Conservation (phyloP, 2,113 vertebrate species). For the Ursus arctos region DNA sequence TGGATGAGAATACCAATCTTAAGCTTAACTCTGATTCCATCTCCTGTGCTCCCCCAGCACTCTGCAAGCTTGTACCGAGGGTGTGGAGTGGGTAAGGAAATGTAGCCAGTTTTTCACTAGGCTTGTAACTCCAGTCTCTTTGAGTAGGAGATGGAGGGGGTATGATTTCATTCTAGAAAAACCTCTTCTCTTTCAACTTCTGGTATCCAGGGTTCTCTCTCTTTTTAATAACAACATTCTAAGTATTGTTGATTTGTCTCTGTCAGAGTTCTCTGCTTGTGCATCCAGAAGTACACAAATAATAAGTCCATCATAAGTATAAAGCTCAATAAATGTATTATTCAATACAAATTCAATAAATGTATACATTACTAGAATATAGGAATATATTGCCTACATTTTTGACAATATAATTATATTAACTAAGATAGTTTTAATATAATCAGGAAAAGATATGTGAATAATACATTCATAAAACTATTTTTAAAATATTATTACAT, state of each 20-base stretch:
- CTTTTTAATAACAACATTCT: not conserved
- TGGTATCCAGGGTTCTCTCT: not conserved
- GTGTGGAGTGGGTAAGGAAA: not conserved
- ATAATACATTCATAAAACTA: not conserved
- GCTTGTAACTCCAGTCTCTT: not conserved
- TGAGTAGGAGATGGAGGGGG: not conserved
- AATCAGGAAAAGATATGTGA: not conserved
- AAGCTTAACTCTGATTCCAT: not conserved
- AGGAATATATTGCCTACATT: not conserved
- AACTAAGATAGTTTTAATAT: not conserved
- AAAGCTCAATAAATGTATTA: not conserved
- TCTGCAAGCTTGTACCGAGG: rapidly evolving
- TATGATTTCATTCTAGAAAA: not conserved
- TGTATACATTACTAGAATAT: not conserved
- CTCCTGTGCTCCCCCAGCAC: too few species aligned
- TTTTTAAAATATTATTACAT: not conserved
- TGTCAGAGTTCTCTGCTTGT: not conserved
- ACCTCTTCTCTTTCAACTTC: not conserved
- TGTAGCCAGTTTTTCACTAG: not conserved
- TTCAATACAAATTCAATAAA: not conserved
- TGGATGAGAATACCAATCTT: not conserved
- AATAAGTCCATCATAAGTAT: not conserved
- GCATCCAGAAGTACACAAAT: not conserved
- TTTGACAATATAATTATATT: not conserved
- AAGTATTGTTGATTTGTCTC: not conserved